phyloP scores from a whole-genome alignment of 1,140 invertebrate species.

The Drosophila pseudoobscura region DNA sequence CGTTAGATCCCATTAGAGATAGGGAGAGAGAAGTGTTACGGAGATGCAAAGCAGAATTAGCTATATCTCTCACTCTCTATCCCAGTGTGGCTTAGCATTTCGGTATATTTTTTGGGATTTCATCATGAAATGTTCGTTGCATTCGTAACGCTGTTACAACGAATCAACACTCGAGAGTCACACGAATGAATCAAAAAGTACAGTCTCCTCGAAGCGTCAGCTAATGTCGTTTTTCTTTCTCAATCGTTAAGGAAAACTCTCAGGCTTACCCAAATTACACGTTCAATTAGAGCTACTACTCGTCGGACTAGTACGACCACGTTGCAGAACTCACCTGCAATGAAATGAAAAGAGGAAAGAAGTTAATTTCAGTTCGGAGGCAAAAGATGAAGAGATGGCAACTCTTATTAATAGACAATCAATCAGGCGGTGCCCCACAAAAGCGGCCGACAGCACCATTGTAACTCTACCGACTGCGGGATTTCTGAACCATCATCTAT shows the following conservation, averaged over 20 bases:
- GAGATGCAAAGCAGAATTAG: too few species aligned
- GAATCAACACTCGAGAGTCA: too few species aligned
- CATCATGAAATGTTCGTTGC: too few species aligned
- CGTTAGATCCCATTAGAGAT: too few species aligned
- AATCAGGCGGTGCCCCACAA: slow-evolving; percentile 47
- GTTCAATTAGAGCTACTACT: slow-evolving; percentile 18
- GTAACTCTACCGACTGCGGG: slow-evolving; percentile 16
- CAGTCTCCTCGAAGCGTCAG: not conserved
- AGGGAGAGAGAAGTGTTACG: too few species aligned
- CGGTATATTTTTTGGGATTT: too few species aligned
- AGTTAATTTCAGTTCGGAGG: slow-evolving; percentile 27
- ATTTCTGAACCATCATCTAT: slow-evolving; percentile 8
- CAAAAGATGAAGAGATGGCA: slow-evolving; percentile 17
- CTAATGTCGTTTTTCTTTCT: not conserved
- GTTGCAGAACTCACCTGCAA: slow-evolving; percentile 40
- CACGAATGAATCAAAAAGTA: too few species aligned
- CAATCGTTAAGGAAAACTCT: not conserved
- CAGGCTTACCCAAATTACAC: slow-evolving; percentile 40
- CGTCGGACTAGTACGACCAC: too few species aligned
- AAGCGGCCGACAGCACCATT: slow-evolving; percentile 31
- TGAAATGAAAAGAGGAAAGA: slow-evolving; percentile 3
- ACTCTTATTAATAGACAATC: slow-evolving; percentile 66
- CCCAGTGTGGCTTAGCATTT: too few species aligned
- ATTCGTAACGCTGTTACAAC: too few species aligned
- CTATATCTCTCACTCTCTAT: too few species aligned